Conservation (phyloP, 2,888 invertebrate genomes). For the Polietes domitor region DNA sequence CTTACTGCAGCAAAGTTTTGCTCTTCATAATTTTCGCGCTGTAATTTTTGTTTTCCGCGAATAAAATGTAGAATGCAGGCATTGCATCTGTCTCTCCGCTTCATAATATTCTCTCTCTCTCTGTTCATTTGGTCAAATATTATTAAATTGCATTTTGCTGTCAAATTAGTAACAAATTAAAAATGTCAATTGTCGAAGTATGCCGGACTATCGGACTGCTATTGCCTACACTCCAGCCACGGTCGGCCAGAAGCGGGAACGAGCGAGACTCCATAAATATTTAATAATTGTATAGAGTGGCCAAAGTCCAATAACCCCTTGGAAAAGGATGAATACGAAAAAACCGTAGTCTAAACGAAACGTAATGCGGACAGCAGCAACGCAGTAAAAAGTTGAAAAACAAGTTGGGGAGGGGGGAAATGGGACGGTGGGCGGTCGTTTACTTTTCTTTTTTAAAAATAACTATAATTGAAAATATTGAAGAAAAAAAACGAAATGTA, state of each 20-base stretch:
- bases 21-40: no score
- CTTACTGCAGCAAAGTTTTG: no score
- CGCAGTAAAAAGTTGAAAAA: no score
- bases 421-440: background rate
- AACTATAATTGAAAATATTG: constrained; percentile 49
- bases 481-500: constrained; percentile 28
- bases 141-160: constrained; percentile 62
- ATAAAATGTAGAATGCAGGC: background rate
- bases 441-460: constrained; percentile 30
- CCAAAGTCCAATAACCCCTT: constrained; percentile 50
- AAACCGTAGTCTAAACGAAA: background rate
- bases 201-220: background rate
- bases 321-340: background rate
- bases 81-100: background rate
- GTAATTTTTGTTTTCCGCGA: background rate
- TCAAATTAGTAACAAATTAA: constrained; percentile 64
- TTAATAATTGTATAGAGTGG: background rate
- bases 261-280: background rate
- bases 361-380: background rate
- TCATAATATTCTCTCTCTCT: background rate
- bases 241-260: background rate
- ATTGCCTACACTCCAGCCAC: no score
- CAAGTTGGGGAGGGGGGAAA: background rate
- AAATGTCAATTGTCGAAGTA: constrained; percentile 58
- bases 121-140: constrained; percentile 35